Conservation (phyloP, 2,797 vertebrate genomes). For the Anguilla pacifica region DNA sequence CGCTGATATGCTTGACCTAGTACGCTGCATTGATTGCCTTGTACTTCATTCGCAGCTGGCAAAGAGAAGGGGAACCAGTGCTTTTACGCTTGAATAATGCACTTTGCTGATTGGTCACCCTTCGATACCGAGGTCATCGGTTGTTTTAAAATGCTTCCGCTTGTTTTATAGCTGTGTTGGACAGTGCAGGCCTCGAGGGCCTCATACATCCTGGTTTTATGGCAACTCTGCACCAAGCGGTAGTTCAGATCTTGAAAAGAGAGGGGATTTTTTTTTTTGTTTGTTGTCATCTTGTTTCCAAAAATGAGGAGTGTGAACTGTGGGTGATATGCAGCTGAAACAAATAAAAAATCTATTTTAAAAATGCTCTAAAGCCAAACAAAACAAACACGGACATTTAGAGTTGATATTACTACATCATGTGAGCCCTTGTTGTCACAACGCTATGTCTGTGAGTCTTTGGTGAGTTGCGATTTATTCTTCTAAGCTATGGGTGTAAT, state of each 20-base stretch:
- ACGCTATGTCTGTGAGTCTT: neutral
- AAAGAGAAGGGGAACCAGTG: neutral
- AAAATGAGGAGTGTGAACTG: neutral
- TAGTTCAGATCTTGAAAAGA: neutral
- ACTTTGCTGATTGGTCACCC: conserved; percentile 5
- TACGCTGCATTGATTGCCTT: neutral
- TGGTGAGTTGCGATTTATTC: neutral
- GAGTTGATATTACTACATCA: neutral
- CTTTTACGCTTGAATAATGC: neutral
- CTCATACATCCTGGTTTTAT: neutral
- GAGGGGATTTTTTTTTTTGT: neutral
- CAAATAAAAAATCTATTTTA: neutral
- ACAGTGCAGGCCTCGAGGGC: neutral
- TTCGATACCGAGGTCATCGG: neutral
- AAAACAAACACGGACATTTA: neutral
- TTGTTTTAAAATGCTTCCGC: neutral
- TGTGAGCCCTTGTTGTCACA: neutral
- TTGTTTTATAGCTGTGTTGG: neutral
- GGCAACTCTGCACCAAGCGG: neutral
- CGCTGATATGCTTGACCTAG: conserved; percentile 1
- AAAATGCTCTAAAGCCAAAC: neutral
- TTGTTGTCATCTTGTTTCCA: neutral
- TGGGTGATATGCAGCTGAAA: neutral
- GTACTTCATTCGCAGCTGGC: neutral
- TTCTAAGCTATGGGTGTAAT: conserved; percentile 7